Base-by-base conservation (phyloP, 2,113 vertebrate genomes). In the Atlantisia rogersi region DNA sequence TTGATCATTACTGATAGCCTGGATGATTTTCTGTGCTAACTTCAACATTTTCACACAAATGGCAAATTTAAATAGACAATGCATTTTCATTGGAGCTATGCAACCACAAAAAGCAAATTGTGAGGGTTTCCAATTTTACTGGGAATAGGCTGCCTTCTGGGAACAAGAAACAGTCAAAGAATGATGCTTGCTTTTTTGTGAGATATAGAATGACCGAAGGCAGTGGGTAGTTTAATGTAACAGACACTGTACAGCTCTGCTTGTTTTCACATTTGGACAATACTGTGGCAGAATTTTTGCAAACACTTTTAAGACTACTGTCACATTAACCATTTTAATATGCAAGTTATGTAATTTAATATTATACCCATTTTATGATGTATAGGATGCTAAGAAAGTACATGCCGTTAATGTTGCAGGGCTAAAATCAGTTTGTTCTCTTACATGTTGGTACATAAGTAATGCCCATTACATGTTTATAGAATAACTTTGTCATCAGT, bases 11-110 rank as follows among this genome's bases (percentile, higher is more conserved):
- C 88, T 91, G 88, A 93, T 95, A 88, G 60, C 65, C 86, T 88
- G 64, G 78, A 59, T 92, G 85, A 92, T 96, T 90, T 96, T 83
- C 94, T 94, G 60, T 90, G 92, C 82, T 82, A 96, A 92, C 95
- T 94, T 94, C 73, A 92, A 96, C 73, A 84, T 95, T 95, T 97
- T 90, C 76, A 48, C 69, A 90, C 56, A 93, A 93, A 92, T 53
- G 56, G 44, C 64, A 95, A 84, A 96, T 94, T 94, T 94, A 92
- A 96, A 93, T 92, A 94, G 78, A 81, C 64, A 93, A 52, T 79
- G 56, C 39, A 9, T 86, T 93, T 96, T 87, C 28, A n/a, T 21
- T 78, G 69, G 39, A 93, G 82, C 60, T 84, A 48, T 56, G 71
- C 19, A 81, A 71, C 24, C 20, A 67, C 71, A 37, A 48, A 92